Conservation (phyloP, 2,797 vertebrate genomes). For the Arrhamphus sclerolepis region DNA sequence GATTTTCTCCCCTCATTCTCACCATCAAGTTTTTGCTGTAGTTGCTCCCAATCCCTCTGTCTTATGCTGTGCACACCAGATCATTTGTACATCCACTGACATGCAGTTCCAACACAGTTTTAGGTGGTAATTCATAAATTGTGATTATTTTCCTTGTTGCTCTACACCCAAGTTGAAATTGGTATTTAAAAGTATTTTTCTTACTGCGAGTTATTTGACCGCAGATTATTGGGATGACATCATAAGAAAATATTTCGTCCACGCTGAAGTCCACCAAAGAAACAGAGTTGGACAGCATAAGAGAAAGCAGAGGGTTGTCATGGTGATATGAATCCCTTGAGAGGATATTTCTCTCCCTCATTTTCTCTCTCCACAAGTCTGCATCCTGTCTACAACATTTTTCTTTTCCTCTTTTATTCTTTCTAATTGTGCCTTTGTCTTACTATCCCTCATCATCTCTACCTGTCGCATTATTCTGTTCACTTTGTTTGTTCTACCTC, state of each 20-base stretch:
- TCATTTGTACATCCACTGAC: constrained; percentile 35
- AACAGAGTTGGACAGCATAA: constrained; percentile 61
- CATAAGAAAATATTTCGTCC: constrained; percentile 20
- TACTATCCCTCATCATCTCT: constrained; percentile 19
- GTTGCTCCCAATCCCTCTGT: constrained; percentile 53
- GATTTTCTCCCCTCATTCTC: constrained; percentile 23
- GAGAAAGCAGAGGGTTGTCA: constrained; percentile 70
- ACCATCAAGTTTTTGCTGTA: constrained; percentile 59
- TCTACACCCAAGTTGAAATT: constrained; percentile 12
- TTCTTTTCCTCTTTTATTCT: constrained; percentile 8
- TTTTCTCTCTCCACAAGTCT: constrained; percentile 61
- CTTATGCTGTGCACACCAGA: constrained; percentile 62
- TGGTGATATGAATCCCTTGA: constrained; percentile 69
- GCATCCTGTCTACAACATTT: constrained; percentile 53
- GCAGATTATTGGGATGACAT: background rate
- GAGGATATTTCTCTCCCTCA: constrained; percentile 46
- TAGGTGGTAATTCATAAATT: constrained; percentile 23
- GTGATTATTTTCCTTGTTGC: constrained; percentile 10
- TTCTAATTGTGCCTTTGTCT: constrained; percentile 42
- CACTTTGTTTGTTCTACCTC: constrained; percentile 33
- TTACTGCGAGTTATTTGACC: constrained; percentile 10
- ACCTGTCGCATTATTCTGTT: constrained; percentile 27
- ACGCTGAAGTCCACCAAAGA: constrained; percentile 38
- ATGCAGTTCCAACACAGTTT: constrained; percentile 6
- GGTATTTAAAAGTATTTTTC: constrained; percentile 11